Evolutionary conservation across 2,888 invertebrate species (phyloP).

Genomic region (Herminia tarsipennalis): DNA sequence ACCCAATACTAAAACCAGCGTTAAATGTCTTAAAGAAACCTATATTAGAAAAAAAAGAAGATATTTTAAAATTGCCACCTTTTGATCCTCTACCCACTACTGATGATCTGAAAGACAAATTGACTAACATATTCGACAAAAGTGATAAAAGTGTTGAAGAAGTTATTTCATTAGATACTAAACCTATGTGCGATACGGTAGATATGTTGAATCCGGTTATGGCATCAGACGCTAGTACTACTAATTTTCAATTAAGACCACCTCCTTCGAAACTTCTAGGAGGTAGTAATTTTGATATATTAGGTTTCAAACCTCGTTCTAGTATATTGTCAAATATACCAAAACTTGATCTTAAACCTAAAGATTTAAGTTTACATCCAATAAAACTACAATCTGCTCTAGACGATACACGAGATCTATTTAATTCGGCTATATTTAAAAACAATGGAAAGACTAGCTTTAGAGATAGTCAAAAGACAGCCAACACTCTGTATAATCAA

Average conservation of each 20-base stretch:
- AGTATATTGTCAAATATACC: conserved; percentile 35
- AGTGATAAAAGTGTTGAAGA: conserved; percentile 18
- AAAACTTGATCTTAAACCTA: conserved; percentile 46
- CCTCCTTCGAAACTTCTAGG: conserved; percentile 44
- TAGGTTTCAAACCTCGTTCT: conserved; percentile 49
- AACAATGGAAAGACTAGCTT: not conserved
- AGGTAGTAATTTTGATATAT: conserved; percentile 52
- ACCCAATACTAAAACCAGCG: conserved; percentile 35
- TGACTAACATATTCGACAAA: conserved; percentile 48
- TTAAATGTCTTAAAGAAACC: conserved; percentile 21
- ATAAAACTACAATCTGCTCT: conserved; percentile 53
- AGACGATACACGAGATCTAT: conserved; percentile 42
- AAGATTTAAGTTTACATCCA: conserved; percentile 54
- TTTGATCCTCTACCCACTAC: conserved; percentile 42
- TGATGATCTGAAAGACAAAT: conserved; percentile 46
- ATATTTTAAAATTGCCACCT: conserved; percentile 29
- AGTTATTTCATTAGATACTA: conserved; percentile 25
- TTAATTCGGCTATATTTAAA: no score
- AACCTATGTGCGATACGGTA: conserved; percentile 20
- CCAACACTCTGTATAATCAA: conserved; percentile 8
- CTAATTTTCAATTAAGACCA: conserved; percentile 32
- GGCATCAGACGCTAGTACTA: conserved; percentile 47
- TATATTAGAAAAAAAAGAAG: no score
- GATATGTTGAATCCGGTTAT: conserved; percentile 40
- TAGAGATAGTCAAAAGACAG: not conserved